Percentiles rank a stretch among this genome's conserved stretches.
phyloP scores from a whole-genome alignment of 2,888 invertebrate species.

The Ceramica pisi region DNA sequence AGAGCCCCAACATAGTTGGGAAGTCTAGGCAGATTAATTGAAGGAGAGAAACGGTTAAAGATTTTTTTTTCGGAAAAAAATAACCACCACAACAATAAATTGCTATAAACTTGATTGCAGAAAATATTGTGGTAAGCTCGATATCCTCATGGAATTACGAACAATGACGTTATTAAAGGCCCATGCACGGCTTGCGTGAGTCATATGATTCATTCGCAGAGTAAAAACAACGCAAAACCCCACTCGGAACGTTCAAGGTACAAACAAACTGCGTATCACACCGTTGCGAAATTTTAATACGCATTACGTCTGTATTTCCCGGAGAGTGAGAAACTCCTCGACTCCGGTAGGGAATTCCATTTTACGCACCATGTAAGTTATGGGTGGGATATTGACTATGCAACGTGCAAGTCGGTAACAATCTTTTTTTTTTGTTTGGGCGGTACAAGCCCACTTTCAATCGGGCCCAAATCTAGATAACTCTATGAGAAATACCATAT shows the following conservation, averaged over 20 bases:
- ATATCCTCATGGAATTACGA: constrained; percentile 62
- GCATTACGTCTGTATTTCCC: too few species aligned
- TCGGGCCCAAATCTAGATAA: not conserved
- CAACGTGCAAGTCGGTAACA: too few species aligned
- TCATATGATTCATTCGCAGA: constrained; percentile 60
- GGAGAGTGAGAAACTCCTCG: too few species aligned
- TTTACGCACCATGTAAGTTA: too few species aligned
- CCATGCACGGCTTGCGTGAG: constrained; percentile 66
- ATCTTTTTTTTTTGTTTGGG: too few species aligned
- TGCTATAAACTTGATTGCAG: not conserved
- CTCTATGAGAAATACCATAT: not conserved
- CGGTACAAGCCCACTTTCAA: not conserved
- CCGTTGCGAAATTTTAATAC: constrained; percentile 18
- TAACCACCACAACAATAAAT: not conserved
- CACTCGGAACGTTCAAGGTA: constrained; percentile 42
- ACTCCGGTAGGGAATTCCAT: too few species aligned
- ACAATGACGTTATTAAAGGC: constrained; percentile 56
- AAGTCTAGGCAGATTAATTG: too few species aligned
- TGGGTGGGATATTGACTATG: too few species aligned
- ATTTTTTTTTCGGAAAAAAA: not conserved
- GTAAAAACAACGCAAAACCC: constrained; percentile 65
- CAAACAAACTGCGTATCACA: constrained; percentile 38
- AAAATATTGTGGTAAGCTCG: constrained; percentile 23
- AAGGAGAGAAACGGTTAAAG: not conserved
- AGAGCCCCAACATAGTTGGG: too few species aligned